Percentiles rank a stretch among this genome's conserved stretches.
phyloP scores from a whole-genome alignment of 1,140 invertebrate species.

The Calliphora vicina region DNA sequence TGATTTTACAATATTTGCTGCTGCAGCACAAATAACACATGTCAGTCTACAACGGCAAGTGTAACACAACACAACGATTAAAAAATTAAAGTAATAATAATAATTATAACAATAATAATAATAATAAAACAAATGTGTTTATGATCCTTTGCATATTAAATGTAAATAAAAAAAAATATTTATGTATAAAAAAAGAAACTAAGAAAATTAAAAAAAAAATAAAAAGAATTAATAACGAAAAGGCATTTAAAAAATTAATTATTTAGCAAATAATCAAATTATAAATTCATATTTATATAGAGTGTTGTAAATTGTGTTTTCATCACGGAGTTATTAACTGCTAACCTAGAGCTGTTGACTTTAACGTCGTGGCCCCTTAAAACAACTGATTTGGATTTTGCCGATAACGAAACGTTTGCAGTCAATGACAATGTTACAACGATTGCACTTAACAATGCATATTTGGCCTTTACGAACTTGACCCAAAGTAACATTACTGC shows the following conservation, averaged over 20 bases:
- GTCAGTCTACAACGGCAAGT: conserved; percentile 6
- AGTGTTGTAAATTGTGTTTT: background rate
- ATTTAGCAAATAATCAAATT: background rate
- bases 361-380: conserved; percentile 12
- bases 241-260: background rate
- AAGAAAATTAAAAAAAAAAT: background rate
- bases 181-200: background rate
- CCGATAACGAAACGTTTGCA: background rate
- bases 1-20: conserved; percentile 17
- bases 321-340: background rate
- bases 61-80: conserved; percentile 23
- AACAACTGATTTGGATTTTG: background rate
- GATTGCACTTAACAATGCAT: background rate
- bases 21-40: conserved; percentile 3
- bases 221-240: background rate
- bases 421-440: background rate
- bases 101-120: background rate
- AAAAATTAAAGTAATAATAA: background rate
- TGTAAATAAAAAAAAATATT: background rate
- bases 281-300: background rate
- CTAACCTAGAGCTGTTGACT: background rate
- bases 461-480: background rate
- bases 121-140: background rate
- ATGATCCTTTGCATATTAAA: background rate
- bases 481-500: background rate